Conservation (phyloP, 2,797 vertebrate species). For the Phoxinus dragarum region DNA sequence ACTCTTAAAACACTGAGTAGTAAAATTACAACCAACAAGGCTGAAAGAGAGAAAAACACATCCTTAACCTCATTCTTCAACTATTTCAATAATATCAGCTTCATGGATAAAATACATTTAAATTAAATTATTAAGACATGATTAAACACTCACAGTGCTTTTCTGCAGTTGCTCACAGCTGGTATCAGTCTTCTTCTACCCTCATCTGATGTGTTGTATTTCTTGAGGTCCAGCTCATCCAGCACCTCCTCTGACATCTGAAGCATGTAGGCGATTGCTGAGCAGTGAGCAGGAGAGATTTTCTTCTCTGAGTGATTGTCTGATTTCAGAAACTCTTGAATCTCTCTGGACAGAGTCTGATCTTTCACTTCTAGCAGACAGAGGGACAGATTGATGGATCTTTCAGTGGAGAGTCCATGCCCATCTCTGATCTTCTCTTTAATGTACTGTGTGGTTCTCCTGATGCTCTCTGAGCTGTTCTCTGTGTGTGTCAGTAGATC, state of each 20-base stretch:
- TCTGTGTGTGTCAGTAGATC: background rate
- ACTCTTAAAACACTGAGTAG: background rate
- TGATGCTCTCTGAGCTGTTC: slow-evolving; percentile 1
- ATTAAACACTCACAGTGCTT: background rate
- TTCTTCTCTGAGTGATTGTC: background rate
- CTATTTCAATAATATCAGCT: background rate
- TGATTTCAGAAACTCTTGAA: slow-evolving; percentile 1
- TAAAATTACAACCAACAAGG: background rate
- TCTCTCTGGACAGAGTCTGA: background rate
- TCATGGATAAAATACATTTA: background rate
- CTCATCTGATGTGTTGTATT: background rate
- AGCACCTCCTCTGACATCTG: background rate
- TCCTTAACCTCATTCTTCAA: background rate
- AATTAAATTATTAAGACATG: background rate
- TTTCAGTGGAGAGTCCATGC: background rate
- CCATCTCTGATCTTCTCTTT: background rate
- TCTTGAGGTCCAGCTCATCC: background rate
- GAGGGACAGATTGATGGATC: slow-evolving; percentile 1
- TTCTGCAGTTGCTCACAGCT: background rate
- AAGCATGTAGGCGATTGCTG: background rate
- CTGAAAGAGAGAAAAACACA: background rate
- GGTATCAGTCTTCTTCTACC: background rate
- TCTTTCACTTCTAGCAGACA: slow-evolving; percentile 6
- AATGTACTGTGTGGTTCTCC: background rate
- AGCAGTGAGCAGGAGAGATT: background rate